Base-by-base conservation (phyloP, 1,140 invertebrate species). In the Acromyrmex charruanus region DNA sequence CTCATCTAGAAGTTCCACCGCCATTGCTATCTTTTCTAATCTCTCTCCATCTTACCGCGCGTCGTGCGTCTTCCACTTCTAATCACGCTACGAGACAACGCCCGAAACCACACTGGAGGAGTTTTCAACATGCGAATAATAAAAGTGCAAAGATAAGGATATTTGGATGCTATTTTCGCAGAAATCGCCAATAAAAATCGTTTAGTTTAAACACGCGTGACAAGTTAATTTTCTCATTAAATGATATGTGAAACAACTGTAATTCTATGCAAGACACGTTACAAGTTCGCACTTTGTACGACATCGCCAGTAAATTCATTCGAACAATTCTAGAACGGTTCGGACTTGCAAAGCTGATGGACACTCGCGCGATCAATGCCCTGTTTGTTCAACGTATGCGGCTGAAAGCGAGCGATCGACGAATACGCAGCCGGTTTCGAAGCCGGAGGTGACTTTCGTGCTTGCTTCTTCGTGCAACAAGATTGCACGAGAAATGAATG, bases 401-500 rank as follows among this genome's bases (percentile, higher is more conserved):
- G 77, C 72, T 77, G 77, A 85, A 85, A 66, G 82, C 82, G 71
- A 79, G 71, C 75, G 82, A 86, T 79, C 61, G 80, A 84, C 80
- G 80, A 84, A 84, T 84, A 84, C 80, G 80, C 80, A 84, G 80
- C 80, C 80, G 80, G 80, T 75, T 80, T 89, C 75, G 77, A 82
- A 87, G 77, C 84, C 53, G 71, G 80, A 84, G 80, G 80, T 84
- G 80, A 82, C 65, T 35, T 87, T 79, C 59, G 88, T 90, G 88
- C 75, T 87, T 74, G 80, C 84, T 90, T 86, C 86, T 88, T 55
- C 89, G 77, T 80, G 86, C 89, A 88, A 90, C 77, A 77, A 90
- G 77, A 90, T 90, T 89, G 89, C 86, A 90, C 80, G 89, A 88
- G 80, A 90, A 90, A 91, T 90, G 89, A 90, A 91, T 91, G 89